Conservation (phyloP, 2,888 invertebrate genomes). For the Protonemura montana region DNA sequence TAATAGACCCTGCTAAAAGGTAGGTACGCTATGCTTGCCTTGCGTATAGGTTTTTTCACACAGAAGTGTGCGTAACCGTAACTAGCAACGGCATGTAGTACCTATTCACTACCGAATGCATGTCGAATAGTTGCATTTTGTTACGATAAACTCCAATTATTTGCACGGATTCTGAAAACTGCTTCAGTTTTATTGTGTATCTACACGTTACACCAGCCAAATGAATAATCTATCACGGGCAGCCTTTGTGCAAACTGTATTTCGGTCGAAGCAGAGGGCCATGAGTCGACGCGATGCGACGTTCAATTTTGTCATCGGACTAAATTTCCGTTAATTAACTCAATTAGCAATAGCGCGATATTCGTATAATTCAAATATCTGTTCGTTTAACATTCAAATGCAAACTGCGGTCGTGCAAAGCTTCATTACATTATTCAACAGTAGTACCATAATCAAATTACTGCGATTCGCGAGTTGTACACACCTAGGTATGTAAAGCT, state of each 20-base stretch:
- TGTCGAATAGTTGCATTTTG: neutral
- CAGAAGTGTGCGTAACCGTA: no score
- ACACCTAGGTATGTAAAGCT: no score
- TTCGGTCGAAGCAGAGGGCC: neutral
- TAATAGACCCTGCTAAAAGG: slow-evolving; percentile 48
- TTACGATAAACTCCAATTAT: neutral
- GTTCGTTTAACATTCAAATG: slow-evolving; percentile 7
- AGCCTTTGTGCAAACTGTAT: neutral
- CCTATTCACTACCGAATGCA: neutral
- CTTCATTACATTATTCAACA: slow-evolving; percentile 12
- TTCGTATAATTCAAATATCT: neutral
- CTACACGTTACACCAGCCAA: neutral
- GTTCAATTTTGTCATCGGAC: neutral
- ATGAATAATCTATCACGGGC: neutral
- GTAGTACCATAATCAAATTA: neutral
- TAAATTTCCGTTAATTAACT: slow-evolving; percentile 4
- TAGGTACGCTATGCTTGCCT: no score
- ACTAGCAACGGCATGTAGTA: no score
- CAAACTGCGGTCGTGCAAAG: neutral
- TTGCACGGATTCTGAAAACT: neutral
- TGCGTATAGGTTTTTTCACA: no score
- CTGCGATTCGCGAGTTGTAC: neutral
- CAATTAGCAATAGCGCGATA: neutral
- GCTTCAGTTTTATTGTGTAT: neutral
- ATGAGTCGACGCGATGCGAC: neutral